phyloP scores from a whole-genome alignment of 2,113 vertebrate genomes.

The Calidris pugnax region DNA sequence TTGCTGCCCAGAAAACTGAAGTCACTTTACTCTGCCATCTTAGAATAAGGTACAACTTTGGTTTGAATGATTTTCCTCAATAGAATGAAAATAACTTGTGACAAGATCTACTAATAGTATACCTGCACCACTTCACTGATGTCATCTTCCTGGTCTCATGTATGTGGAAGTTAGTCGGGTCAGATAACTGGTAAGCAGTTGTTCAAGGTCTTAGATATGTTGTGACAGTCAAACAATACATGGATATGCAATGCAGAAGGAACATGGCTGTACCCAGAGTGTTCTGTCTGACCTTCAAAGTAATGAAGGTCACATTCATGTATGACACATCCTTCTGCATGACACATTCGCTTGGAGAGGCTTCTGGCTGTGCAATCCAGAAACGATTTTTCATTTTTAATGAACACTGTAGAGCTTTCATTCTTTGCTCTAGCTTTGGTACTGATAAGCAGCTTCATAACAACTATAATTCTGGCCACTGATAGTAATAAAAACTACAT shows the following conservation, averaged over 20 bases:
- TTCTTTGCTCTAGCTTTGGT: not conserved
- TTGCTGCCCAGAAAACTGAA: not conserved
- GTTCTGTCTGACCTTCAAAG: not conserved
- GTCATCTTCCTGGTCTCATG: not conserved
- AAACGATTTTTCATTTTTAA: not conserved
- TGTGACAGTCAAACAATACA: not conserved
- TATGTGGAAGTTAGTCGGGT: not conserved
- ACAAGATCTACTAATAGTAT: not conserved
- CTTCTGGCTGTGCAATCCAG: not conserved
- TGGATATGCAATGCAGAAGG: not conserved
- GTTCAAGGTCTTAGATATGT: not conserved
- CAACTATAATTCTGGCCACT: not conserved
- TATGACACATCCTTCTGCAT: not conserved
- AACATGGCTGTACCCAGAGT: not conserved
- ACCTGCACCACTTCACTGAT: not conserved
- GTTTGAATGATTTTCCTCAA: not conserved
- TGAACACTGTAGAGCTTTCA: not conserved
- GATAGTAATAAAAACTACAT: not conserved
- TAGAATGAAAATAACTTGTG: not conserved
- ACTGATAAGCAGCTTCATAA: not conserved
- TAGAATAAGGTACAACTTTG: not conserved
- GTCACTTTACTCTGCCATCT: not conserved
- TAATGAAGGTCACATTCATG: not conserved
- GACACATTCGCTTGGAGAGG: not conserved
- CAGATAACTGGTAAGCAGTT: not conserved